Evolutionary conservation across 2,797 vertebrate species (phyloP), one percentile per base, ranked within the genome.

Genomic region (Enteromius treurensis): DNA sequence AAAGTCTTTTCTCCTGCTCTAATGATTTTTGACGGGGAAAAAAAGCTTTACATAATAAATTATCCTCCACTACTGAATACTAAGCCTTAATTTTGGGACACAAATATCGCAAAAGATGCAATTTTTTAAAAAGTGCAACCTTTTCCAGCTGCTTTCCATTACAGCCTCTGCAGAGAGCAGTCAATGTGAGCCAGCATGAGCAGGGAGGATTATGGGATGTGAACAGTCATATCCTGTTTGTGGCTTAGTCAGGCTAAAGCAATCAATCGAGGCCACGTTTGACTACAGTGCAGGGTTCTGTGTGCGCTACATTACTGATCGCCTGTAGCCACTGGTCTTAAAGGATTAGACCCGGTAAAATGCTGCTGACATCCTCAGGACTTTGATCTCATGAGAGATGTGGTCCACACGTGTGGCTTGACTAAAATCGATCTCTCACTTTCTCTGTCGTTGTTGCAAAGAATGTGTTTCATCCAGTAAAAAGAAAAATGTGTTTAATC

Each of bases 301-400:
- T 5, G 15, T 68, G 78, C 49, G 79, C 64, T 85, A 53, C 86
- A 69, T 87, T 78, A 67, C 77, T 32, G 80, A 83, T 81, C 82
- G 83, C 87, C 86, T 77, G 40, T 81, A 84, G 84, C 9, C 29
- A 77, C 37, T 71, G n/a, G 81, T 68, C 80, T 80, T 51, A 37
- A 73, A 17, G 86, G 87, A 90, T 91, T 87, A 90, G 69, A 87
- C 67, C 74, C 49, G 32, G 37, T 80, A 78, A 62, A 85, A 86
- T 76, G 79, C 15, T 9, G 60, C 64, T 51, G 21, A 81, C 68
- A 77, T 32, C 81, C 32, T 29, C 51, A 83, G 19, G 65, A 83
- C 51, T 83, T 60, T 67, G 34, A 77, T 69, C 64, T 77, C 26
- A 51, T 29, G 8, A 47, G 58, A 81, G 64, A 80, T 80, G 40